These are phyloP conservation scores for Rhinophrynus dorsalis DNA, from an alignment of 2,797 vertebrate genomes.

Conservation along the genomic window DNA sequence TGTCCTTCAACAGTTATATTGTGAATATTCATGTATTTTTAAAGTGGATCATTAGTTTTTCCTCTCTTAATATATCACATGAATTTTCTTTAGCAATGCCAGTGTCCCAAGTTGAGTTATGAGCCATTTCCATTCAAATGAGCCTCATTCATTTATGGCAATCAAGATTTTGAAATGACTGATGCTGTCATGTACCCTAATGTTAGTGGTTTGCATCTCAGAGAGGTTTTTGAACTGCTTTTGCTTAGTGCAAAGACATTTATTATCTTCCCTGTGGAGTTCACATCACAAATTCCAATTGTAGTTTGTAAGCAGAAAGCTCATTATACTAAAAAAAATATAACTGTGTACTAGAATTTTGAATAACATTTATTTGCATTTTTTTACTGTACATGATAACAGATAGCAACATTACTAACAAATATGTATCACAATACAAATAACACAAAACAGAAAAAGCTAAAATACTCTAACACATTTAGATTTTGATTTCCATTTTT, in stretches of 20 bases:
- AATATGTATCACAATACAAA: no score
- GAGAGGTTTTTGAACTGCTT: constrained; percentile 36
- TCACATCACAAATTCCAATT: not conserved
- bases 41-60: constrained; percentile 44
- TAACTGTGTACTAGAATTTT: no score
- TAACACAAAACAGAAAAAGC: no score
- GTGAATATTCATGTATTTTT: constrained; percentile 42
- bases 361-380: no score
- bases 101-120: constrained; percentile 42
- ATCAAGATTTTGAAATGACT: constrained; percentile 37
- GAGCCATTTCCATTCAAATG: constrained; percentile 47
- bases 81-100: constrained; percentile 41
- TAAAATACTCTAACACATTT: no score
- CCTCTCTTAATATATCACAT: constrained; percentile 36
- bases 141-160: constrained; percentile 38
- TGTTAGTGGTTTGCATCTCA: constrained; percentile 40
- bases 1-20: constrained; percentile 38
- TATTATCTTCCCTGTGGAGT: constrained; percentile 35
- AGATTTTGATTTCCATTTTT: no score
- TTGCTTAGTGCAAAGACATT: constrained; percentile 24
- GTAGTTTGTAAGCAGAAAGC: not conserved
- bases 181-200: constrained; percentile 16
- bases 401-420: no score
- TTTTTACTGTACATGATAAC: no score
- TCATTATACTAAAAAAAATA: not conserved